phyloP scores from a whole-genome alignment of 2,888 invertebrate species.

The Pammene aurita region DNA sequence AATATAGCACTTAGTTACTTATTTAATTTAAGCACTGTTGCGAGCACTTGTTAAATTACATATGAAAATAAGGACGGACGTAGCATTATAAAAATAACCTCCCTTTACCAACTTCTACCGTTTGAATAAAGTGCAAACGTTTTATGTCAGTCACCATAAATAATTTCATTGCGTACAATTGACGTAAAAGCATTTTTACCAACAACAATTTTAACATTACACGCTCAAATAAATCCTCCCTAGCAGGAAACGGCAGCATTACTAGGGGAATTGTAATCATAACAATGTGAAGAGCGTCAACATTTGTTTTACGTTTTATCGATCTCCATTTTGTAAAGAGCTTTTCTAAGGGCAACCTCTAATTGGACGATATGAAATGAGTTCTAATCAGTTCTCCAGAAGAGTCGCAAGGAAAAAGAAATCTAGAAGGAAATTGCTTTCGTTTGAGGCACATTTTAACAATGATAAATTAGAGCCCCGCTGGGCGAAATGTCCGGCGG shows the following conservation, averaged over 20 bases:
- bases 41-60: too few relatives aligned
- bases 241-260: conserved; percentile 49
- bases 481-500: conserved; percentile 66
- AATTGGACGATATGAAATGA: conserved; percentile 62
- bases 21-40: too few relatives aligned
- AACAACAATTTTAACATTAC: conserved; percentile 55
- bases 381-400: conserved; percentile 57
- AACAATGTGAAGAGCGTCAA: conserved; percentile 32
- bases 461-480: conserved; percentile 76
- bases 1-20: too few relatives aligned
- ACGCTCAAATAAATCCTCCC: conserved; percentile 54
- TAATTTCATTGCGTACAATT: conserved; percentile 43
- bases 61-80: neutral
- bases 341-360: conserved; percentile 51
- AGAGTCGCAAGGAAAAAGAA: conserved; percentile 56
- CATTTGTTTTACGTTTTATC: conserved; percentile 45
- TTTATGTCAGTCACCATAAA: neutral
- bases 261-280: conserved; percentile 51
- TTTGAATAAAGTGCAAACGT: too few relatives aligned
- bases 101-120: too few relatives aligned
- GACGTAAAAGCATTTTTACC: conserved; percentile 50
- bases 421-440: conserved; percentile 73
- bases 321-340: conserved; percentile 48
- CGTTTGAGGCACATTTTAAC: conserved; percentile 70
- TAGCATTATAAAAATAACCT: neutral